These are phyloP conservation scores for Boloria euphrosyne DNA, from an alignment of 2,888 invertebrate species.

Conservation along the genomic window DNA sequence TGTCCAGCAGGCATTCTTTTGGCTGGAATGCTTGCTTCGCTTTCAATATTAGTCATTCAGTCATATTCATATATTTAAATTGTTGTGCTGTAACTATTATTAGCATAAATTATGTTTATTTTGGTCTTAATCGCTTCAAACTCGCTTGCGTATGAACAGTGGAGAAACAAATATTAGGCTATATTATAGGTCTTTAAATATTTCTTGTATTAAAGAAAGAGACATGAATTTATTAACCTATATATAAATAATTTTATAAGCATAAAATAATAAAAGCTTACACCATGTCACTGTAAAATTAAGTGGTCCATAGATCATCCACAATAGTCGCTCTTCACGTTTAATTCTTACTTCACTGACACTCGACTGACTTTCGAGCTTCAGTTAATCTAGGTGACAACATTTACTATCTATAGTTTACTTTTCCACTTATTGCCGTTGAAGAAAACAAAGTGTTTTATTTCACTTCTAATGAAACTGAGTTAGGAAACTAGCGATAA, in stretches of 20 bases:
- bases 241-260: too few species aligned
- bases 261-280: background rate
- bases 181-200: too few species aligned
- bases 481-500: slow-evolving; percentile 29
- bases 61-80: background rate
- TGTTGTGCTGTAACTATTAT: background rate
- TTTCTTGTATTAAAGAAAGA: too few species aligned
- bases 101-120: too few species aligned
- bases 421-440: slow-evolving; percentile 8
- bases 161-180: too few species aligned
- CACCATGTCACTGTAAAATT: slow-evolving; percentile 6
- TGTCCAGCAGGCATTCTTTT: too few species aligned
- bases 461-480: slow-evolving; percentile 28
- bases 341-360: background rate
- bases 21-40: too few species aligned
- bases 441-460: slow-evolving; percentile 30
- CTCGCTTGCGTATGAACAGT: too few species aligned
- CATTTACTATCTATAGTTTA: background rate
- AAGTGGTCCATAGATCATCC: background rate
- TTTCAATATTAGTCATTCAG: too few species aligned
- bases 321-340: background rate
- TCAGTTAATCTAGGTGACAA: background rate
- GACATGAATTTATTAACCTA: too few species aligned
- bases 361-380: background rate
- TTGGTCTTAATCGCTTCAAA: background rate